Evolutionary conservation across 2,113 vertebrate species (phyloP).

Genomic region (Ceyx melanurus): DNA sequence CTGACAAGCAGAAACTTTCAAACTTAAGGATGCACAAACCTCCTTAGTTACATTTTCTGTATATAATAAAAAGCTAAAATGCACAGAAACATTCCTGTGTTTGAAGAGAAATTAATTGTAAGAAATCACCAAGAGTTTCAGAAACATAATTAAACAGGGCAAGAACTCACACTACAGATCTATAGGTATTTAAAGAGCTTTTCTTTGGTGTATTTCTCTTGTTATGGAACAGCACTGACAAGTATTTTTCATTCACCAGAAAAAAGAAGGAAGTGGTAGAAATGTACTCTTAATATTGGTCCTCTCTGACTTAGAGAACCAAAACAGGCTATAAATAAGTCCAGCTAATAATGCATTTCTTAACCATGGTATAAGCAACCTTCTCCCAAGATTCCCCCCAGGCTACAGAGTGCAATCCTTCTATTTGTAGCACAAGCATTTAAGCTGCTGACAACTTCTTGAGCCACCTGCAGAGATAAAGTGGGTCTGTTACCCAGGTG

Average conservation of each 20-base stretch:
- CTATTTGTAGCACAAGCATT: background rate
- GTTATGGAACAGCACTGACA: background rate
- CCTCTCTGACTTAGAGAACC: background rate
- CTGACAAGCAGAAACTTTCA: background rate
- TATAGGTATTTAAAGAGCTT: background rate
- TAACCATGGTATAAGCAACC: background rate
- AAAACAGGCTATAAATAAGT: background rate
- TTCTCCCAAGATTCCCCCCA: background rate
- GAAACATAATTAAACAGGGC: background rate
- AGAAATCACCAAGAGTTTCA: background rate
- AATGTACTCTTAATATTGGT: background rate
- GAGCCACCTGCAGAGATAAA: background rate
- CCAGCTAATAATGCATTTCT: background rate
- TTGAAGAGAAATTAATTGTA: background rate
- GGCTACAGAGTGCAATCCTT: background rate
- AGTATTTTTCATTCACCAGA: background rate
- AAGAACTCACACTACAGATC: background rate
- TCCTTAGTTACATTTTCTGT: background rate
- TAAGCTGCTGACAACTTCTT: background rate
- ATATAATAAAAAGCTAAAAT: background rate
- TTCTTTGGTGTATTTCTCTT: background rate
- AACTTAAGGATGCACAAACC: fast-evolving
- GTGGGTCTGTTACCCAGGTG: background rate
- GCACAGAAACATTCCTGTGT: background rate
- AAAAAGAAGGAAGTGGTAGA: background rate